Evolutionary conservation across 2,113 vertebrate species (phyloP).

Genomic region (Centropristis striata): DNA sequence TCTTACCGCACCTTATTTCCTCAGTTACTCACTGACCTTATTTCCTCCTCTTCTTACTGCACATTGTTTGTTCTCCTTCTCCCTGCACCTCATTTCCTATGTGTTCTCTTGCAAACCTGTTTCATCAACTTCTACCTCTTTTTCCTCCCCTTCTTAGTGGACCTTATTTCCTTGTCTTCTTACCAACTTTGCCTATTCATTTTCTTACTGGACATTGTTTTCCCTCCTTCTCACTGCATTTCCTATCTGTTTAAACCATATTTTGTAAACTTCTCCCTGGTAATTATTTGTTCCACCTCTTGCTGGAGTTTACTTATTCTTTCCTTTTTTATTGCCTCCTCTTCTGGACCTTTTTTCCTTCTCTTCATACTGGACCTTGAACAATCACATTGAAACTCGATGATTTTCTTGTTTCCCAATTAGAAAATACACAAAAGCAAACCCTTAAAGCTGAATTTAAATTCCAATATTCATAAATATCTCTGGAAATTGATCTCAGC

Average conservation of each 20-base stretch:
- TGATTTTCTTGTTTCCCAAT: background rate
- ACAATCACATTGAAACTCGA: constrained; percentile 1
- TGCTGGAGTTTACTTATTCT: background rate
- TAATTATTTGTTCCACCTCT: too few relatives aligned
- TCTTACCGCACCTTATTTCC: background rate
- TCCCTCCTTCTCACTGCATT: too few relatives aligned
- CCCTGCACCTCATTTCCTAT: background rate
- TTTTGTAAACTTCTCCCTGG: too few relatives aligned
- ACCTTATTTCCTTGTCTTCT: background rate
- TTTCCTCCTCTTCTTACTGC: too few relatives aligned
- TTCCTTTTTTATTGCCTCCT: background rate
- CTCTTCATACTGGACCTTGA: background rate
- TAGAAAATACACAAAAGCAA: constrained; percentile 6
- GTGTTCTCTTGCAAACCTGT: background rate
- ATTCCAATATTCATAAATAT: constrained; percentile 3
- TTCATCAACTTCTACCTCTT: background rate
- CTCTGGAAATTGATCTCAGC: background rate
- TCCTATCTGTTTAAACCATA: too few relatives aligned
- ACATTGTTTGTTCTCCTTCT: background rate
- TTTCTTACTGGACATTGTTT: too few relatives aligned
- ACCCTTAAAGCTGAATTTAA: background rate
- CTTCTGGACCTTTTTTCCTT: background rate
- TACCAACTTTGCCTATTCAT: too few relatives aligned
- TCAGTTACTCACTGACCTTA: background rate
- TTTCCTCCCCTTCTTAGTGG: background rate